Conservation (phyloP, 2,888 invertebrate species). For the Argyra leucocephala region DNA sequence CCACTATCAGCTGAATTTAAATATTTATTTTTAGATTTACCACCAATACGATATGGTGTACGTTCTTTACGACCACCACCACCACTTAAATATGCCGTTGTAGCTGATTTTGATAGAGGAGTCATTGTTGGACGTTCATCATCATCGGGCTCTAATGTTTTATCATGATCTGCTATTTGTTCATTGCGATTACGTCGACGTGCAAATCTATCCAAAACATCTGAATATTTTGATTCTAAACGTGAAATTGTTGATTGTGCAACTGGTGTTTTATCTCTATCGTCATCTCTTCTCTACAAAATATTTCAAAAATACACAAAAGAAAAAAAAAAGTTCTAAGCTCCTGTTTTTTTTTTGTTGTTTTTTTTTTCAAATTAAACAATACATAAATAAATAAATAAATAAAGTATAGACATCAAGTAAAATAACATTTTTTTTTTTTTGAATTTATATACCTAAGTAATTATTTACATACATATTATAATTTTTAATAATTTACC, state of each 20-base stretch:
- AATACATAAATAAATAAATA: too few species aligned
- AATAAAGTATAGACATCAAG: too few species aligned
- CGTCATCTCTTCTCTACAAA: neutral
- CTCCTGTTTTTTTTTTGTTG: too few species aligned
- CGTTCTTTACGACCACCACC: constrained; percentile 32
- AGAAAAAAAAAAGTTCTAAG: neutral
- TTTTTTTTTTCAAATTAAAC: too few species aligned
- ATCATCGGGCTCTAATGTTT: constrained; percentile 57
- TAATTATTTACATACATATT: too few species aligned
- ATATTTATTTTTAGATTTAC: constrained; percentile 32
- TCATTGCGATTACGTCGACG: constrained; percentile 46
- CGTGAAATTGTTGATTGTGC: constrained; percentile 52
- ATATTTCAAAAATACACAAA: constrained; percentile 10
- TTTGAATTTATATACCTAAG: too few species aligned
- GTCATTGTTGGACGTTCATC: constrained; percentile 33
- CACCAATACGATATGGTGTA: constrained; percentile 36
- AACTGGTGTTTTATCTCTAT: constrained; percentile 40
- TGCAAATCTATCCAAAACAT: constrained; percentile 62
- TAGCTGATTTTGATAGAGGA: constrained; percentile 59
- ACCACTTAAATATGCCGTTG: constrained; percentile 40
- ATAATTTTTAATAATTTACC: too few species aligned
- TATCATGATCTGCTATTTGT: constrained; percentile 53
- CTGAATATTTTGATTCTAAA: constrained; percentile 69
- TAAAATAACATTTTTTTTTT: too few species aligned
- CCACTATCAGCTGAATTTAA: constrained; percentile 36